Evolutionary conservation across 2,888 invertebrate genomes (phyloP).

Genomic region (Leptinotarsa rubiginosa): DNA sequence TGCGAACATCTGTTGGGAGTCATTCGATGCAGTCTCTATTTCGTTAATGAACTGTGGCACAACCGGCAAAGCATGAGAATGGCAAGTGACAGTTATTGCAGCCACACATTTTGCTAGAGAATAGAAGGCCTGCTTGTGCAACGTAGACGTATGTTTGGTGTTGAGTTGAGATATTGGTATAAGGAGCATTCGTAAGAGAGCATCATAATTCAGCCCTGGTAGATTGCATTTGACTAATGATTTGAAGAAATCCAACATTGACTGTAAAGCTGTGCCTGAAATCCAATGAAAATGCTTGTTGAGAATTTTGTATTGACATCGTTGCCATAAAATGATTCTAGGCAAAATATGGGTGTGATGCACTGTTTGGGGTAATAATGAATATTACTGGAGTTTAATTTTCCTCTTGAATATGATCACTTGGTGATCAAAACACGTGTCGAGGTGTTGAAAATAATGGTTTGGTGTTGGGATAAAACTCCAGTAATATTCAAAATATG

Average conservation of each 20-base stretch:
- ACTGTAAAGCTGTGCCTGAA: slow-evolving; percentile 87
- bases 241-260: slow-evolving; percentile 92
- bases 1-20: slow-evolving; percentile 91
- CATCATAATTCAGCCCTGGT: slow-evolving; percentile 80
- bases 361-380: too few species aligned
- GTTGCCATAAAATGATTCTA: too few species aligned
- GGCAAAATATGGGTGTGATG: too few species aligned
- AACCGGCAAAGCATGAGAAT: slow-evolving; percentile 75
- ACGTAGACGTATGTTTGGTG: slow-evolving; percentile 55
- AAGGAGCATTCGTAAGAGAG: slow-evolving; percentile 82
- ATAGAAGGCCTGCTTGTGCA: slow-evolving; percentile 86
- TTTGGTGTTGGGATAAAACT: too few species aligned
- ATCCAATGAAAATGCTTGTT: slow-evolving; percentile 19
- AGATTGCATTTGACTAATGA: slow-evolving; percentile 87
- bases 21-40: slow-evolving; percentile 76
- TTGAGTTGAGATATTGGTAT: slow-evolving; percentile 66
- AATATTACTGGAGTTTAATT: too few species aligned
- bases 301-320: neutral
- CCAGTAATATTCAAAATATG: too few species aligned
- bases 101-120: slow-evolving; percentile 97
- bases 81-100: slow-evolving; percentile 85
- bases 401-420: too few species aligned
- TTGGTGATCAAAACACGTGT: too few species aligned
- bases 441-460: too few species aligned
- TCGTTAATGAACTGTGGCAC: slow-evolving; percentile 78